These are phyloP conservation scores for Lasioglossum villosulum DNA, from an alignment of 2,888 invertebrate species.

Conservation along the genomic window DNA sequence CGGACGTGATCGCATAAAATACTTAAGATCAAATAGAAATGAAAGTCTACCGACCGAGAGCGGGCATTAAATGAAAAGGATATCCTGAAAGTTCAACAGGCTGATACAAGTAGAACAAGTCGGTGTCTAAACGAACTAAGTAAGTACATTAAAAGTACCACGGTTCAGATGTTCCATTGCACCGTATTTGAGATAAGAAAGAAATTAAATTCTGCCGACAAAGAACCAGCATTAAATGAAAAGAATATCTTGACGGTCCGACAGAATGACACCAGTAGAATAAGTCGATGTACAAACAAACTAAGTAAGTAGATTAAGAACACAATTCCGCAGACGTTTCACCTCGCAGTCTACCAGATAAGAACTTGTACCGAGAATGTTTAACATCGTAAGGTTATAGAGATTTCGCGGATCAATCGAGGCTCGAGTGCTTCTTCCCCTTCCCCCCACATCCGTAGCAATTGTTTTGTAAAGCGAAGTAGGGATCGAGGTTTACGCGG, in stretches of 20 bases:
- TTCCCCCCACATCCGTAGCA: not conserved
- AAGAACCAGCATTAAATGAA: not conserved
- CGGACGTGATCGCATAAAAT: not conserved
- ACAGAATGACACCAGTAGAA: not conserved
- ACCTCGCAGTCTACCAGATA: not conserved
- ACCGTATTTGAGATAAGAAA: not conserved
- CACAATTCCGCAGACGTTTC: not conserved
- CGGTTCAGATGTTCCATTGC: not conserved
- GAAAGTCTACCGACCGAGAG: not conserved
- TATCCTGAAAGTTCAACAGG: not conserved
- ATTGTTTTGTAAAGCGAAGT: slow-evolving; percentile 47
- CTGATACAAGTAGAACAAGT: not conserved
- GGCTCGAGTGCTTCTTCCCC: not conserved
- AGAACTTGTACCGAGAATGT: not conserved
- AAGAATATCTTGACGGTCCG: not conserved
- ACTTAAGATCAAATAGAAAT: not conserved
- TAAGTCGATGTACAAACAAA: not conserved
- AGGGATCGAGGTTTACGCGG: slow-evolving; percentile 46
- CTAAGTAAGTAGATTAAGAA: not conserved
- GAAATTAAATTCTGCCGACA: not conserved
- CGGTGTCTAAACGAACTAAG: not conserved
- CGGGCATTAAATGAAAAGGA: not conserved
- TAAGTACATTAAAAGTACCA: not conserved
- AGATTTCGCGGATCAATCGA: not conserved
- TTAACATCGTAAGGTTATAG: not conserved